These are phyloP conservation scores for Leptinotarsa haldemani DNA, from an alignment of 2,888 invertebrate species.

Conservation along the genomic window DNA sequence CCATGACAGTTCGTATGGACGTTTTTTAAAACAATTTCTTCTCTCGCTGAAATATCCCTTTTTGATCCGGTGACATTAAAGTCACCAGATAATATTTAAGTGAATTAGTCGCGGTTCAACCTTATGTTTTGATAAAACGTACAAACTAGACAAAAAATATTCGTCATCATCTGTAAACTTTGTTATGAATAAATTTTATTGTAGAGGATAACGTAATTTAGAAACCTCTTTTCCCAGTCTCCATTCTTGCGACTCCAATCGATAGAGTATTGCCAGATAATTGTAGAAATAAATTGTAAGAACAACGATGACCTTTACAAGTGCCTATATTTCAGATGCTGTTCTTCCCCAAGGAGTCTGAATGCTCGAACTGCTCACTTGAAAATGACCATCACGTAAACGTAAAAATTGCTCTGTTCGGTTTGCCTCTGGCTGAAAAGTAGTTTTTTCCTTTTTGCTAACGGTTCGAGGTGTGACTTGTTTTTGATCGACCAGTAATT, in stretches of 20 bases:
- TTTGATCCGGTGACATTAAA: no score
- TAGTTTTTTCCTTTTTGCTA: conserved; percentile 52
- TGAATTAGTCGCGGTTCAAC: no score
- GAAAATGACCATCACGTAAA: conserved; percentile 56
- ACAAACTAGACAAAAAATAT: no score
- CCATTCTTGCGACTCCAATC: background rate
- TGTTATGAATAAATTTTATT: no score
- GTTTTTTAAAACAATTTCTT: no score
- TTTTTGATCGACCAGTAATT: conserved; percentile 54
- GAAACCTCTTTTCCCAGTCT: background rate
- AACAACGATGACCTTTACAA: conserved; percentile 35
- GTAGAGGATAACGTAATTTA: background rate
- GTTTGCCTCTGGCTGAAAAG: conserved; percentile 49
- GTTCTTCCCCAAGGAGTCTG: conserved; percentile 50
- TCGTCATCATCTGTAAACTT: no score
- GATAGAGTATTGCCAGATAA: conserved; percentile 14
- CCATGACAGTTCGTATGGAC: no score
- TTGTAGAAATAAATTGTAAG: conserved; percentile 31
- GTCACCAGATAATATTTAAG: no score
- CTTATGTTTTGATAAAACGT: no score
- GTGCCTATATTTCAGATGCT: conserved; percentile 38
- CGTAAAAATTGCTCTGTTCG: conserved; percentile 57
- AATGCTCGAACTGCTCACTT: conserved; percentile 44
- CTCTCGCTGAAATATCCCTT: no score
- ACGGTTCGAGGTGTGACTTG: conserved; percentile 53